Evolutionary conservation across 2,888 invertebrate genomes (phyloP), one percentile per base, ranked within the genome.

Genomic region (Hermaeophaga mercurialis): DNA sequence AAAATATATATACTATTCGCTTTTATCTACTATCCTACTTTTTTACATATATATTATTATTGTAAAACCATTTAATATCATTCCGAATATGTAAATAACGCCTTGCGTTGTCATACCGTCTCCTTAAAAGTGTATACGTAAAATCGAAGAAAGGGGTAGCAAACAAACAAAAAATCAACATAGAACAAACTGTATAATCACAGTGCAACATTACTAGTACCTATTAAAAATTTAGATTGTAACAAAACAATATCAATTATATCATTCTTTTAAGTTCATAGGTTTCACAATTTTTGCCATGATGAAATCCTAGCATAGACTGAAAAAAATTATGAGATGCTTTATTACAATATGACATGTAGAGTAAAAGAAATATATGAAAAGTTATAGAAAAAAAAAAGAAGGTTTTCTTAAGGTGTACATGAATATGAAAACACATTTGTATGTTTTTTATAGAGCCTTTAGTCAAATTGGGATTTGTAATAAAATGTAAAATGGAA

Each of bases 231-330:
- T 64, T 63, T 68, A 70, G 70, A 62, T 54, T 59, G 62, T 65
- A 70, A 69, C 64, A 62, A 64, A 66, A 58, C 58, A 47, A 71
- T 71, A 73, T 73, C 71, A 73, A 72, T 73, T 73, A 73, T 72
- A 71, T 72, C 69, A 70, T 63, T 57, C 61, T 67, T 65, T 68
- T 62, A 62, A 62, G 62, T 66, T 58, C 46, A 66, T 64, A 73
- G 73, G 73, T 75, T 75, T 74, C 72, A 75, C 75, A 67, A 74
- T 70, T 75, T 73, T 76, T 74, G 76, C 76, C 76, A 75, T 75
- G 73, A 75, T 73, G 73, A 75, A 74, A 74, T 75, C 73, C 72
- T 76, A 76, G 75, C 72, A 75, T 76, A 76, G 76, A 76, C 75
- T 76, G 75, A 76, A 70, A 65, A n/a, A 69, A 67, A 64, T 62